These are phyloP conservation scores for Hylaea fasciaria DNA, from an alignment of 2,888 invertebrate species.

Conservation along the genomic window DNA sequence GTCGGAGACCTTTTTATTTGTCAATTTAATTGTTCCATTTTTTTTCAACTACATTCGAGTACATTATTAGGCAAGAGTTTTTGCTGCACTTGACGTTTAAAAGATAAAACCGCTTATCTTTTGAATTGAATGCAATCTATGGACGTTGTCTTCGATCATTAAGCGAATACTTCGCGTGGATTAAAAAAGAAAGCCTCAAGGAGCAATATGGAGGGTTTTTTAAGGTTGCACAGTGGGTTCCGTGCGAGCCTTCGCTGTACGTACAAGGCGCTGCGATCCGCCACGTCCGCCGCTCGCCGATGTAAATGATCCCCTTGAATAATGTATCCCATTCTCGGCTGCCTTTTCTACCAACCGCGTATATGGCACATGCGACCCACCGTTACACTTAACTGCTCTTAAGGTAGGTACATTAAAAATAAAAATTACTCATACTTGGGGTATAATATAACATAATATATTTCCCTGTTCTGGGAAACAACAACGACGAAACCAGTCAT, in stretches of 20 bases:
- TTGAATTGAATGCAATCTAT: constrained; percentile 64
- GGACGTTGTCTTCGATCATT: constrained; percentile 66
- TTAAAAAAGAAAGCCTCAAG: constrained; percentile 72
- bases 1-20: not conserved
- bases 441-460: constrained; percentile 8
- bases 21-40: not conserved
- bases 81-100: constrained; percentile 23
- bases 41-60: constrained; percentile 6
- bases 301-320: constrained; percentile 84
- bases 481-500: not conserved
- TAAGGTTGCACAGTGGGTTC: constrained; percentile 70
- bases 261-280: constrained; percentile 76
- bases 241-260: constrained; percentile 67
- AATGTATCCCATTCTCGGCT: constrained; percentile 81
- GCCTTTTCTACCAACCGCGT: constrained; percentile 68
- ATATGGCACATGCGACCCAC: constrained; percentile 78
- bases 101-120: constrained; percentile 41
- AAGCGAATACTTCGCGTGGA: constrained; percentile 65
- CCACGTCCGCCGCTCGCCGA: constrained; percentile 73
- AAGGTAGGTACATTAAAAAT: constrained; percentile 55
- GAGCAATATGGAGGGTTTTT: constrained; percentile 76
- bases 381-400: constrained; percentile 76
- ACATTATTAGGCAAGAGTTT: constrained; percentile 16
- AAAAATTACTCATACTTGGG: constrained; percentile 13
- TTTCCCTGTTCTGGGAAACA: not conserved